phyloP scores from a whole-genome alignment of 2,888 invertebrate species.

The Lasioglossum zephyrum region DNA sequence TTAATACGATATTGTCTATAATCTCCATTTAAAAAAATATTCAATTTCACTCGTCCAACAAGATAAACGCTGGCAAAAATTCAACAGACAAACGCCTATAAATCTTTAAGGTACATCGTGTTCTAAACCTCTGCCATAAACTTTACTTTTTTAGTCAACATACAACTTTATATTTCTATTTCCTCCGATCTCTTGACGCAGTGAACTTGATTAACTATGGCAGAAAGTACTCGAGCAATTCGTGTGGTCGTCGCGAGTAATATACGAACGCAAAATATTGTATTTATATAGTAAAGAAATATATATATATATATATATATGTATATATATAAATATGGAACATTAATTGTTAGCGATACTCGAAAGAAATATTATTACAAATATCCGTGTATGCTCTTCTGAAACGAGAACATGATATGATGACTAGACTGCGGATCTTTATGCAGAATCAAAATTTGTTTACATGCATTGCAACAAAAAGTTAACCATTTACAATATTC shows the following conservation, averaged over 20 bases:
- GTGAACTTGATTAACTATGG: background rate
- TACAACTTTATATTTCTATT: background rate
- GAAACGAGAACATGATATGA: background rate
- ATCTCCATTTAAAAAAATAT: constrained; percentile 40
- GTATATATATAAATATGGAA: background rate
- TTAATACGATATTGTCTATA: constrained; percentile 37
- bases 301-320: too few species aligned
- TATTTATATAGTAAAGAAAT: background rate
- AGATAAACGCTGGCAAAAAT: constrained; percentile 44
- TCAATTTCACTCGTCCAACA: constrained; percentile 47
- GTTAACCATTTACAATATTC: background rate
- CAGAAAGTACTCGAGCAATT: background rate
- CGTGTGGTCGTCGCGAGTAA: background rate
- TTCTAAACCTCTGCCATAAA: background rate
- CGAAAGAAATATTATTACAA: background rate
- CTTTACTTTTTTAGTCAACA: background rate
- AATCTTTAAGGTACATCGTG: constrained; percentile 33
- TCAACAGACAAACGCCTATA: constrained; percentile 38
- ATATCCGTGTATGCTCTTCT: background rate
- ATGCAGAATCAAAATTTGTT: too few species aligned
- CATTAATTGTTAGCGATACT: background rate
- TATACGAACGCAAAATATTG: background rate
- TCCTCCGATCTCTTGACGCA: too few species aligned
- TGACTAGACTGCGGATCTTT: background rate
- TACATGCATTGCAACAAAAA: background rate